phyloP scores from a whole-genome alignment of 1,140 invertebrate genomes.

The Zaprionus nigranus region DNA sequence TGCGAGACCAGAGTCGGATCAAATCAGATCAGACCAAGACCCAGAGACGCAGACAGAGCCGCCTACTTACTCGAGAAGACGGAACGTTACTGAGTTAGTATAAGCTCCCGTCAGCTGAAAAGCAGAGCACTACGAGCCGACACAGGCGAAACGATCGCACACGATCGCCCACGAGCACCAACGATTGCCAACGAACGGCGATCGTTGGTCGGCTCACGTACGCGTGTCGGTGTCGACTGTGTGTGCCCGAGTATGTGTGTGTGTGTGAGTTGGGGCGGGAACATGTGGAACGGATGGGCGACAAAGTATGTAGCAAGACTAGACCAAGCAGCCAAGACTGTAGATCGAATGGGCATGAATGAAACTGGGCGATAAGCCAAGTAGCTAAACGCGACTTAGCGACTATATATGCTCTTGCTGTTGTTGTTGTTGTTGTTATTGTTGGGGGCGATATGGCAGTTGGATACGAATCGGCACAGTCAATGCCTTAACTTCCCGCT shows the following conservation, averaged over 20 bases:
- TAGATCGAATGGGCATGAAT: conserved; percentile 52
- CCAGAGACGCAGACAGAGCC: conserved; percentile 41
- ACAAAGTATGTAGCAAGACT: conserved; percentile 59
- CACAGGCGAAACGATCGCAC: conserved; percentile 26
- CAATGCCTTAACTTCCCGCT: conserved; percentile 36
- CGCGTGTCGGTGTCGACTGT: conserved; percentile 64
- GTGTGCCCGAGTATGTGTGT: conserved; percentile 38
- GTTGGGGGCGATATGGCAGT: conserved; percentile 37
- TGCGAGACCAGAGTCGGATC: conserved; percentile 44
- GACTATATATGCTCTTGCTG: neutral
- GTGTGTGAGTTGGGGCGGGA: conserved; percentile 7
- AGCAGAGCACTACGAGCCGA: conserved; percentile 37
- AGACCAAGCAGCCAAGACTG: conserved; percentile 61
- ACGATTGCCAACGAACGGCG: conserved; percentile 6
- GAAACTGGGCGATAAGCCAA: conserved; percentile 65
- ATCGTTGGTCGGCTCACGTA: conserved; percentile 51
- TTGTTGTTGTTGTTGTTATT: conserved; percentile 37
- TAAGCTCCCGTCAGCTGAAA: conserved; percentile 80
- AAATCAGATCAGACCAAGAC: conserved; percentile 5
- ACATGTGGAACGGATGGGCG: conserved; percentile 70
- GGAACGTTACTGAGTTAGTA: conserved; percentile 84
- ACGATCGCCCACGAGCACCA: conserved; percentile 31
- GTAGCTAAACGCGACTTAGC: conserved; percentile 16
- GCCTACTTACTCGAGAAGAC: conserved; percentile 84
- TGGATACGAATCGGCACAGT: conserved; percentile 18